Conservation (phyloP, 2,888 invertebrate species). For the Pemphredon lugubris region DNA sequence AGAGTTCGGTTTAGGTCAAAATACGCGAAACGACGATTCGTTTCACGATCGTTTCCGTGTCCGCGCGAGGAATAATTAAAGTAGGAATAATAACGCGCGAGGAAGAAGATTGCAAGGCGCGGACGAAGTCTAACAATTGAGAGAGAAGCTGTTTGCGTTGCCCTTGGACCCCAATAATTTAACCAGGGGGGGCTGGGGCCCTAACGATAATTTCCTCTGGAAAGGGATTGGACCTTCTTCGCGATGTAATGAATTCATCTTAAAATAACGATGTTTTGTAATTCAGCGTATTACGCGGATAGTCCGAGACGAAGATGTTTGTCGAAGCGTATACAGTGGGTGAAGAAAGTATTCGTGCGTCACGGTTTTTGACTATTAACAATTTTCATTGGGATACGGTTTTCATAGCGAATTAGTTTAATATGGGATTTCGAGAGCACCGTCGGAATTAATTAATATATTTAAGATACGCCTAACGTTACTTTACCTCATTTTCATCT, state of each 20-base stretch:
- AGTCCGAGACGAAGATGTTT: slow-evolving; percentile 4
- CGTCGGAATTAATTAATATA: no score
- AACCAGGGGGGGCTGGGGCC: slow-evolving; percentile 31
- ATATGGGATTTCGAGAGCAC: no score
- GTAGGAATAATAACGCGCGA: background rate
- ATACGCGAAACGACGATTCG: background rate
- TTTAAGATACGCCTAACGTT: no score
- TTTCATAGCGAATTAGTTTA: no score
- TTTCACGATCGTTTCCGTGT: background rate
- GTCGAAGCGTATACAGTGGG: background rate
- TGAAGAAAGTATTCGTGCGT: no score
- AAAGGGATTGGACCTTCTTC: slow-evolving; percentile 29
- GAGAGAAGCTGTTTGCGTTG: slow-evolving; percentile 34
- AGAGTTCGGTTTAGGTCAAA: no score
- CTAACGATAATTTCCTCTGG: slow-evolving; percentile 41
- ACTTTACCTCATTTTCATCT: no score
- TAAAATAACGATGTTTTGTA: slow-evolving; percentile 16
- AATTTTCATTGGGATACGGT: no score
- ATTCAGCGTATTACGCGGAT: slow-evolving; percentile 6
- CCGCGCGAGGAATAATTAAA: no score
- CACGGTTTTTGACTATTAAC: no score
- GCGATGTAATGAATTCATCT: slow-evolving; percentile 36
- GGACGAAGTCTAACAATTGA: slow-evolving; percentile 27
- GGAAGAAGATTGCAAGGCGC: slow-evolving; percentile 9
- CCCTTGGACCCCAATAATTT: slow-evolving; percentile 51